These are phyloP conservation scores for Drosophila tristis DNA, from an alignment of 1,140 invertebrate species.

Conservation along the genomic window DNA sequence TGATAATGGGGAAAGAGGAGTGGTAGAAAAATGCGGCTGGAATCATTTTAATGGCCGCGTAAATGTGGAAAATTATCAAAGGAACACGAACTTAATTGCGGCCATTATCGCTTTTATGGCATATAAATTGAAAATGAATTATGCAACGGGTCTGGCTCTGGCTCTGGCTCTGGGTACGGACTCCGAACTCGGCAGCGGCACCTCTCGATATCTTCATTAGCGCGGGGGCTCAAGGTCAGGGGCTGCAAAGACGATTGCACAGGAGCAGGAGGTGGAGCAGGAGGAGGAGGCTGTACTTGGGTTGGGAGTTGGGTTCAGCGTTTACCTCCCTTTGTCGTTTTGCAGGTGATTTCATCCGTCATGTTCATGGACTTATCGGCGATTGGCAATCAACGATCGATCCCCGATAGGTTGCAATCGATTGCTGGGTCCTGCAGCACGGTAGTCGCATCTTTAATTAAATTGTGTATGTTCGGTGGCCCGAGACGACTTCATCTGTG, in stretches of 20 bases:
- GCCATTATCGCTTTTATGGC: constrained; percentile 77
- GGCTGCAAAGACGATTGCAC: neutral
- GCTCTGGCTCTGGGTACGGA: neutral
- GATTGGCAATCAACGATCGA: constrained; percentile 18
- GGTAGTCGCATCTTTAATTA: constrained; percentile 78
- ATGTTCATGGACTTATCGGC: constrained; percentile 24
- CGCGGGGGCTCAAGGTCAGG: constrained; percentile 44
- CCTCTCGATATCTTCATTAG: constrained; percentile 64
- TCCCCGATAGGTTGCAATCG: constrained; percentile 24
- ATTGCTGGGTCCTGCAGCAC: constrained; percentile 5
- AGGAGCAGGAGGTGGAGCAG: no score
- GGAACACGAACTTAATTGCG: constrained; percentile 81
- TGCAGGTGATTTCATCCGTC: neutral
- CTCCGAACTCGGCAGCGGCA: no score
- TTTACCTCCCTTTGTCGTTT: no score
- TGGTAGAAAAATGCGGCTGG: constrained; percentile 69
- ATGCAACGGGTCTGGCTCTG: constrained; percentile 52
- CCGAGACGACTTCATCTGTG: constrained; percentile 64
- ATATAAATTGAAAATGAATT: constrained; percentile 81
- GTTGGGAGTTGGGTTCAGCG: no score
- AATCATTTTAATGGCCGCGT: constrained; percentile 79
- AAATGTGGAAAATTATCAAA: constrained; percentile 82
- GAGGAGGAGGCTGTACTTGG: no score
- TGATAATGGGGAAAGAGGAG: constrained; percentile 37
- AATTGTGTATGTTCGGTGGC: constrained; percentile 68